Base-by-base conservation (phyloP, 2,888 invertebrate genomes). In the Aspidapion aeneum region DNA sequence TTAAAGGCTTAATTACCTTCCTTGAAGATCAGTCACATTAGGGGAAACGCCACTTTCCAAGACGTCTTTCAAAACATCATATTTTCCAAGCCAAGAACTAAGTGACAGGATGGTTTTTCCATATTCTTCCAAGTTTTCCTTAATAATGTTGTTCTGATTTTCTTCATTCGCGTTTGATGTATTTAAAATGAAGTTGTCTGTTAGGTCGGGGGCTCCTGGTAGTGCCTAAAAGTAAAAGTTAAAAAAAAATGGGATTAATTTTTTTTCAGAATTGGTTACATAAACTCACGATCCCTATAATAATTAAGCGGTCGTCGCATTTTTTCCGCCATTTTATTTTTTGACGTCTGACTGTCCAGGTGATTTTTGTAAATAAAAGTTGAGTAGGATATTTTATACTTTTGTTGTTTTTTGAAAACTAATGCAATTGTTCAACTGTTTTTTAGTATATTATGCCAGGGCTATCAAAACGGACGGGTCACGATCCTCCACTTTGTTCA, bases 11-110 rank as follows among this genome's bases (percentile, higher is more conserved):
- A n/a, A n/a, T 35, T 35, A 52, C 52, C 52, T 52, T 71, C 91
- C 91, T 62, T 83, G 84, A 21, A 82, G 81, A 74, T 94, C 94
- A 35, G 81, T 77, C 9, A 82, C 82, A 69, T 90, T 86, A 17
- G 89, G 84, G 72, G 87, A 83, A 1, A 87, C 86, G 0, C 86
- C 86, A 55, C 82, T 76, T 20, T 82, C 80, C 52, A 89, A 70
- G 12, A 89, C 75, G 66, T 77, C 78, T 59, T 81, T 79, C n/a
- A 88, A 75, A 35, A 87, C 72, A n/a, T 82, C 79, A 54, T 80
- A 78, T 60, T 85, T 83, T 3, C 86, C 87, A 35, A 85, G 76
- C 86, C 88, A 89, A 61, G 86, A 82, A 1, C 87, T 83, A 74
- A 88, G 81, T 16, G 90, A 75, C 1, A 86, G 79, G 55, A 84